These are phyloP conservation scores for Ectemnius cavifrons DNA, from an alignment of 2,888 invertebrate genomes.

Conservation along the genomic window DNA sequence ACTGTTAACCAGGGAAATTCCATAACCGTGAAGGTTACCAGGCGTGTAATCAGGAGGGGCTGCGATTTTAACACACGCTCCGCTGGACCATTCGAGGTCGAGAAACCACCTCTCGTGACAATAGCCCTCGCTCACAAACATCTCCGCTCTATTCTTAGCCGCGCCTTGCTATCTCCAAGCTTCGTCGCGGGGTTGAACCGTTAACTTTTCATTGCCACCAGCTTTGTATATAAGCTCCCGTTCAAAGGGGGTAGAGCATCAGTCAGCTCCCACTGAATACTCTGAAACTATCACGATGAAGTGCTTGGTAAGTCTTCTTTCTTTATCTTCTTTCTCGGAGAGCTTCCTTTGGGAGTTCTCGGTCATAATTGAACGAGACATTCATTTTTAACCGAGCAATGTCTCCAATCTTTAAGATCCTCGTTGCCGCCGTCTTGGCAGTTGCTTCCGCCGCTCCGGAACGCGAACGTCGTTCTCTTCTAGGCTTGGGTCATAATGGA, in stretches of 20 bases:
- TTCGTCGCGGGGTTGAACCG: constrained; percentile 47
- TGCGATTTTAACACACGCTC: too few species aligned
- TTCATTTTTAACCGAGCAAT: not conserved
- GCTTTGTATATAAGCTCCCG: constrained; percentile 57
- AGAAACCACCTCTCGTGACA: constrained; percentile 34
- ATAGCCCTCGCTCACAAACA: constrained; percentile 32
- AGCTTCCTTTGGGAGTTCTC: too few species aligned
- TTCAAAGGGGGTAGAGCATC: constrained; percentile 38
- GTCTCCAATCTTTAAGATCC: constrained; percentile 42
- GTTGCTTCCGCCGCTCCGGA: constrained; percentile 59
- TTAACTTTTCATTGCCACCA: constrained; percentile 24
- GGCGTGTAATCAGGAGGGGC: too few species aligned
- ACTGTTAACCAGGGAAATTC: constrained; percentile 35
- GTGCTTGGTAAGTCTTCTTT: constrained; percentile 54
- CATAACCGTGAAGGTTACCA: not conserved
- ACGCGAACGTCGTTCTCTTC: constrained; percentile 64
- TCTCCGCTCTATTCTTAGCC: constrained; percentile 36
- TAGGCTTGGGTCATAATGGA: constrained; percentile 59
- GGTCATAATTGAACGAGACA: too few species aligned
- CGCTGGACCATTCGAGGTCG: constrained; percentile 18
- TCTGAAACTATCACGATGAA: constrained; percentile 55
- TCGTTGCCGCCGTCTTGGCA: constrained; percentile 55
- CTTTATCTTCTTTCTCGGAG: too few species aligned
- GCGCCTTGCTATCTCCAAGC: constrained; percentile 37
- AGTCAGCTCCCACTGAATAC: constrained; percentile 42